Conservation (phyloP, 1,140 invertebrate genomes). For the Geopemphigus sp. region DNA sequence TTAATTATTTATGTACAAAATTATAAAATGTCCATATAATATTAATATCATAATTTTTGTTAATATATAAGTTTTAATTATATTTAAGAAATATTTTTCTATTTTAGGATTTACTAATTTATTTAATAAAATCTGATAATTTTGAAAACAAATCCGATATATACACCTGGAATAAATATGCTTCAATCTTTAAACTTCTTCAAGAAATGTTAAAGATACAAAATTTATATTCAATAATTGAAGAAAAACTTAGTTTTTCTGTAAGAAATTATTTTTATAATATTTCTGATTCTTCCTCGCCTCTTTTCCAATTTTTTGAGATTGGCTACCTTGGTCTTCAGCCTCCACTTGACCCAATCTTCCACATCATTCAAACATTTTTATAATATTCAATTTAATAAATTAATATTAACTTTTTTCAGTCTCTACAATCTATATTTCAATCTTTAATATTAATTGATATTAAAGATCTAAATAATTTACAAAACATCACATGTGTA, state of each 20-base stretch:
- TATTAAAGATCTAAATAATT: slow-evolving; percentile 7
- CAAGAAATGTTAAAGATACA: slow-evolving; percentile 39
- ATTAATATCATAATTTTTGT: too few species aligned
- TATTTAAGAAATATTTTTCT: background rate
- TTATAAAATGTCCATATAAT: background rate
- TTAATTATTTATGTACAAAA: background rate
- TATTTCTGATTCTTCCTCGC: too few species aligned
- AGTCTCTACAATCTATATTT: slow-evolving; percentile 31
- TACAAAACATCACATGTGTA: slow-evolving; percentile 18
- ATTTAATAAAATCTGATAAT: slow-evolving; percentile 16
- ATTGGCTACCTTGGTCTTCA: too few species aligned
- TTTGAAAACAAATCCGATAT: background rate
- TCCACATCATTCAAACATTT: too few species aligned
- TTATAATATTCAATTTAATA: background rate
- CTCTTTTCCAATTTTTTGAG: too few species aligned
- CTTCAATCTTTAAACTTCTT: slow-evolving; percentile 6
- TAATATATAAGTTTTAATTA: too few species aligned
- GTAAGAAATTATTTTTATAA: background rate
- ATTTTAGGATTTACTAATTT: background rate
- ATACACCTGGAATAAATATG: slow-evolving; percentile 1
- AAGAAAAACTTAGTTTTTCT: slow-evolving; percentile 12
- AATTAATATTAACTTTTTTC: slow-evolving; percentile 10
- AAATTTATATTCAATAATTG: slow-evolving; percentile 35
- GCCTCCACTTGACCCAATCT: too few species aligned
- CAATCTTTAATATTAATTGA: slow-evolving; percentile 15